Evolutionary conservation across 2,888 invertebrate species (phyloP).

Genomic region (Apamea anceps): DNA sequence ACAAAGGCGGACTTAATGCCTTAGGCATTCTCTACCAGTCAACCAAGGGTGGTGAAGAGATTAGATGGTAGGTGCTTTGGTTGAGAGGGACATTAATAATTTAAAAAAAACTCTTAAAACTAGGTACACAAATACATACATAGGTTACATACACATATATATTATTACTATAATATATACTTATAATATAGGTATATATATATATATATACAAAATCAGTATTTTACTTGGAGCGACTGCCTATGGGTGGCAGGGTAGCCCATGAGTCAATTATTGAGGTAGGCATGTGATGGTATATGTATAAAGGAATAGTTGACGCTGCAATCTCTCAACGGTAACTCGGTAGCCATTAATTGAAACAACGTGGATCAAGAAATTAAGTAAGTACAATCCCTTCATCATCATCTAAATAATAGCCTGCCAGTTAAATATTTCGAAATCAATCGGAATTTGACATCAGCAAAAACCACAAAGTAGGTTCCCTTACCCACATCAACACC

Average conservation of each 20-base stretch:
- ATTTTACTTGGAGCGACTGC: neutral
- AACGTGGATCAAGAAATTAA: neutral
- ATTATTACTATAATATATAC: too few species aligned
- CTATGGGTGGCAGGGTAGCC: neutral
- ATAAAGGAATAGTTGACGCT: neutral
- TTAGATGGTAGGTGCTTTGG: too few species aligned
- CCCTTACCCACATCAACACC: slow-evolving; percentile 11
- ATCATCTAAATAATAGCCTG: neutral
- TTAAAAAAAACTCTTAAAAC: too few species aligned
- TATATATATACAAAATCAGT: too few species aligned
- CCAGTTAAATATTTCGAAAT: slow-evolving; percentile 19
- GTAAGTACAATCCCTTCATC: neutral
- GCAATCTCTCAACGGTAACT: neutral
- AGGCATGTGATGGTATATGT: neutral
- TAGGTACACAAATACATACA: too few species aligned
- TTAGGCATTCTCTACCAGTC: too few species aligned
- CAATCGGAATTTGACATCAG: slow-evolving; percentile 33
- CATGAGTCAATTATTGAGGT: neutral
- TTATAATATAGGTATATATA: too few species aligned
- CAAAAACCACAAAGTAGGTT: slow-evolving; percentile 30
- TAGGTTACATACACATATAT: too few species aligned
- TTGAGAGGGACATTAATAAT: too few species aligned
- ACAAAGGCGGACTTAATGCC: too few species aligned
- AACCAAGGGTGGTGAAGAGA: too few species aligned
- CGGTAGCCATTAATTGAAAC: neutral